phyloP scores from a whole-genome alignment of 2,797 vertebrate genomes.

The Limnodromus scolopaceus region DNA sequence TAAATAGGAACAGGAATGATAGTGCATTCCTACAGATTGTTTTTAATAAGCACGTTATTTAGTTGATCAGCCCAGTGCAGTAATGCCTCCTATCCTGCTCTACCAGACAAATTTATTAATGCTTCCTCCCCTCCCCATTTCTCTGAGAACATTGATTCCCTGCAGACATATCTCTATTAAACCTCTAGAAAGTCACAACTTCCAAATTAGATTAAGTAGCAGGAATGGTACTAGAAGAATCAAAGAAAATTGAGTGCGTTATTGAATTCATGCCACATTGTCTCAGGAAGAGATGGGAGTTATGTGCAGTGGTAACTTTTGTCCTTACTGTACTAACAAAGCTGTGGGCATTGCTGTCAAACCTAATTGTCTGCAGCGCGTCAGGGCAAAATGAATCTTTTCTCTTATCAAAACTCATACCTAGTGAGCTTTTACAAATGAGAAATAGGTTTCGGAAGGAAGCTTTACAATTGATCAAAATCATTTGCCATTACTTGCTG shows the following conservation, averaged over 20 bases:
- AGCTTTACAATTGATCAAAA: background rate
- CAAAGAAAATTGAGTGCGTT: slow-evolving; percentile 77
- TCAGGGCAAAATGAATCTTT: slow-evolving; percentile 31
- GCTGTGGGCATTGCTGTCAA: slow-evolving; percentile 64
- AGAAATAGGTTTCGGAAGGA: background rate
- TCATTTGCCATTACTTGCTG: slow-evolving; percentile 20
- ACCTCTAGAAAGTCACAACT: slow-evolving; percentile 78
- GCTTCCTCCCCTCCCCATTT: slow-evolving; percentile 26
- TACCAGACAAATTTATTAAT: slow-evolving; percentile 78
- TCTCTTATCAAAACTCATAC: background rate
- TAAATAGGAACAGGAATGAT: slow-evolving; percentile 78
- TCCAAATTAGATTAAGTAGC: slow-evolving; percentile 79
- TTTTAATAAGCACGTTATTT: slow-evolving; percentile 80
- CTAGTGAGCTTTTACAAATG: slow-evolving; percentile 19
- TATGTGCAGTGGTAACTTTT: slow-evolving; percentile 66
- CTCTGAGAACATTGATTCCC: slow-evolving; percentile 75
- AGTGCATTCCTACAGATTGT: slow-evolving; percentile 72
- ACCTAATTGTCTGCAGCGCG: slow-evolving; percentile 30
- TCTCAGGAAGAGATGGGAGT: slow-evolving; percentile 71
- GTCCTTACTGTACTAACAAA: slow-evolving; percentile 69
- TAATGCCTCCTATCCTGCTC: slow-evolving; percentile 67
- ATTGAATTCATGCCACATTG: slow-evolving; percentile 79
- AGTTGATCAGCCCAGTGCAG: slow-evolving; percentile 69
- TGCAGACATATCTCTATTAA: slow-evolving; percentile 79
- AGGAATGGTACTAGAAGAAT: slow-evolving; percentile 73